Base-by-base conservation (phyloP, 2,797 vertebrate species). In the Alfaro cultratus region DNA sequence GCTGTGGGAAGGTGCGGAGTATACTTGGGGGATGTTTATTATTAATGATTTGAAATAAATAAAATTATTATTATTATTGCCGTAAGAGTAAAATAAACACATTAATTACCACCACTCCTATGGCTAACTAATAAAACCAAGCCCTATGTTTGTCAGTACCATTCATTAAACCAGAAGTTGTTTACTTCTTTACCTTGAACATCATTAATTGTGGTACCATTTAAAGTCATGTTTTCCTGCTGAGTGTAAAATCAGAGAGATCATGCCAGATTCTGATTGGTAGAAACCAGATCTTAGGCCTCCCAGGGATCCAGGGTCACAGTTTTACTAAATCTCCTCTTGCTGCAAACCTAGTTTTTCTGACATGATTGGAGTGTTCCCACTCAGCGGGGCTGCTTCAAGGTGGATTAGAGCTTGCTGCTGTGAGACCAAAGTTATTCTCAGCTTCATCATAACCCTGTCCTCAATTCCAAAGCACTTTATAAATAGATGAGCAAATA, bases 401-500 rank as follows among this genome's bases (percentile, higher is more conserved):
- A 88, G 88, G 84, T 92, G 88, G 84, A 93, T 89, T 85, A 89
- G 84, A 77, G 80, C 79, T 80, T 36, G 72, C 83, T 21, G 84
- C 89, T 86, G 86, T 85, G 87, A 90, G 88, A 87, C 82, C 82
- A 73, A 81, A 91, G 86, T 92, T 93, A 94, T 92, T 94, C 91
- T 91, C 85, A 90, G 91, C 88, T 81, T 80, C 87, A 85, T 91
- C 80, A 81, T 26, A 60, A 86, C 87, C 85, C 83, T 88, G 91
- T 86, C 92, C 92, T 90, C 84, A 62, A 78, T 92, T 88, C 84
- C 70, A 88, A 80, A 83, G 83, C 68, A 79, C 83, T 89, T 85
- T 87, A 92, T 82, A 92, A 92, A 92, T 89, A 91, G 84, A 36
- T 76, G 76, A 84, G 74, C 77, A 88, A 91, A 81, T 81, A 74